phyloP scores from a whole-genome alignment of 2,888 invertebrate species.

The Poecilobothrus nobilitatus region DNA sequence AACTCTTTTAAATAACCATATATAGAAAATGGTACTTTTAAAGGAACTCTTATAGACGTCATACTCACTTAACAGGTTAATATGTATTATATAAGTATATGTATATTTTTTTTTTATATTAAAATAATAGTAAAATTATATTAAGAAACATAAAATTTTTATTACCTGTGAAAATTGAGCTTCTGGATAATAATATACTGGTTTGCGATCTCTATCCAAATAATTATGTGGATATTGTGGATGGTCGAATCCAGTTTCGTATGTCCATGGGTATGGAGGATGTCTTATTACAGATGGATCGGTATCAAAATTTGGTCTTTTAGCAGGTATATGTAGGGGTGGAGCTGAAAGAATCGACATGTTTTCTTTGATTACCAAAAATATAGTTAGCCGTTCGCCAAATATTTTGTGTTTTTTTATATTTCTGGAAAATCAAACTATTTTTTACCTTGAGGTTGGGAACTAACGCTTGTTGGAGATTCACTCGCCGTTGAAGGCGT shows the following conservation, averaged over 20 bases:
- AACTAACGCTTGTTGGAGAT: constrained; percentile 51
- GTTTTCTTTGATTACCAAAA: constrained; percentile 36
- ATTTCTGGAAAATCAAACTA: background rate
- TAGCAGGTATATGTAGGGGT: constrained; percentile 82
- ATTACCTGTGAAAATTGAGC: constrained; percentile 43
- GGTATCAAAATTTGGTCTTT: constrained; percentile 55
- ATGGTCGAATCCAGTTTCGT: constrained; percentile 39
- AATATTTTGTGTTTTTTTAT: background rate
- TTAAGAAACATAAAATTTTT: background rate
- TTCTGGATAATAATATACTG: constrained; percentile 44
- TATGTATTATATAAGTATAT: too few species aligned
- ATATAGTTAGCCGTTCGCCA: background rate
- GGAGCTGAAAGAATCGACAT: constrained; percentile 56
- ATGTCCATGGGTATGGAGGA: constrained; percentile 43
- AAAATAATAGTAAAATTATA: too few species aligned
- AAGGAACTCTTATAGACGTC: too few species aligned
- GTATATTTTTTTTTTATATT: too few species aligned
- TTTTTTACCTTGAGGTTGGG: constrained; percentile 44
- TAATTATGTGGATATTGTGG: constrained; percentile 41
- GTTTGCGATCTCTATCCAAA: constrained; percentile 44
- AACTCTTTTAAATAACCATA: too few species aligned
- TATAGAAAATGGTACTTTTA: too few species aligned
- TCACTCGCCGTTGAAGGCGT: constrained; percentile 53
- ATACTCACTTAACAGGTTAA: too few species aligned
- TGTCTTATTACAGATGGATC: constrained; percentile 44